These are phyloP conservation scores for Morus bassanus DNA, from an alignment of 2,797 vertebrate genomes.

Conservation along the genomic window DNA sequence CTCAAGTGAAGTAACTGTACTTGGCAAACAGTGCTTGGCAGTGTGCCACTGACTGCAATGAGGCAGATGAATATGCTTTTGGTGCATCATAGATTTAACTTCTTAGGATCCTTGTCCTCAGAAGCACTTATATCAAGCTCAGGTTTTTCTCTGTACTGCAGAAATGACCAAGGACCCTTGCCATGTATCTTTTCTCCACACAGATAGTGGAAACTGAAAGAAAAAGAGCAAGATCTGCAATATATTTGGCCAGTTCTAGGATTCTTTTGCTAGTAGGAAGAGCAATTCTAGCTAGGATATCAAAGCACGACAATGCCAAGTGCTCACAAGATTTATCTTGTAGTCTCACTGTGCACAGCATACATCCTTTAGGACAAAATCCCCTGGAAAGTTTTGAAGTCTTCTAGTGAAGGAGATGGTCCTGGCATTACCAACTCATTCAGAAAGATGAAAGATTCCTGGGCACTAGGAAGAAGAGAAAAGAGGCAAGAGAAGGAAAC, in stretches of 20 bases:
- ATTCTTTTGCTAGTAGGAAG: not conserved
- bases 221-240: not conserved
- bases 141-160: not conserved
- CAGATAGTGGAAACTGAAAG: not conserved
- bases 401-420: not conserved
- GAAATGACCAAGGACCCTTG: not conserved
- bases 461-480: not conserved
- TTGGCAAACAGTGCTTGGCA: conserved; percentile 60
- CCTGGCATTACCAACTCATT: not conserved
- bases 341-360: not conserved
- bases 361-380: conserved; percentile 1
- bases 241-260: not conserved
- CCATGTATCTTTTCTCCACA: not conserved
- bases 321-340: not conserved
- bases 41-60: conserved; percentile 41
- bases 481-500: not conserved
- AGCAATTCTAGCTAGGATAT: not conserved
- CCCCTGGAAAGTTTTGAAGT: not conserved
- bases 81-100: conserved; percentile 40
- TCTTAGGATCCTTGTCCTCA: conserved; percentile 51
- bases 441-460: conserved; percentile 15
- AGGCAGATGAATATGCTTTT: conserved; percentile 48
- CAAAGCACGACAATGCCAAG: not conserved
- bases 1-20: conserved; percentile 63
- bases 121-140: conserved; percentile 15